Base-by-base conservation (phyloP, 2,888 invertebrate genomes). In the Plagodis pulveraria region DNA sequence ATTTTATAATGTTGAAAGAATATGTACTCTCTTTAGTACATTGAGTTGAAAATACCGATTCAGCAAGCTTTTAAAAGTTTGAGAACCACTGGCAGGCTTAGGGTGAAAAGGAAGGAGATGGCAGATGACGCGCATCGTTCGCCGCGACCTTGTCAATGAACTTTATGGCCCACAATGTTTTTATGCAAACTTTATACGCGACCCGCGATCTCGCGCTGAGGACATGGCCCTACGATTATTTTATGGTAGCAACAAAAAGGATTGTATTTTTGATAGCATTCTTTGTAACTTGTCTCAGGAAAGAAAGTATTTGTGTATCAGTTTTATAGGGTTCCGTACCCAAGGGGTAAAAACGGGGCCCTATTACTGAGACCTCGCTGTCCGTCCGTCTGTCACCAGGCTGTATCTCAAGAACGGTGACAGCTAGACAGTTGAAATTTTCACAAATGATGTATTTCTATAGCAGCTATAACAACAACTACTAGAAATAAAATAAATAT, bases 141-240 rank as follows among this genome's bases (percentile, higher is more conserved):
- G 42, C 38, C 52, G 42, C 62, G 64, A 65, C 65, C 65, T 66
- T 65, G 69, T 66, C 72, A 72, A 73, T 68, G 65, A 65, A 64
- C 50, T 72, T 71, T 78, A 77, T 70, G 52, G 57, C 50, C 62
- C 62, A 56, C 61, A 62, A 66, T 69, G 65, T 71, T 73, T 74
- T 72, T 69, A 62, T 61, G 58, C 53, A 58, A 73, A 72, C 58
- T 72, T 71, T 63, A 62, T 54, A 59, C 32, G 51, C 58, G 56
- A 11, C 34, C 50, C 50, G 50, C 57, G 56, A 61, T 62, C 53
- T 50, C 2, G 40, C 55, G 53, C 44, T 49, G 35, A 51, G 61
- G 59, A 50, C 62, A 53, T 52, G 48, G 57, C 51, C 58, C 54
- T 9, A 46, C 55, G 58, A 59, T 54, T 58, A 58, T 58, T 67